A percentile compares a stretch with the other conserved stretches of the same genome.
phyloP scores from a whole-genome alignment of 2,797 vertebrate genomes.

The Acanthurus lineatus region DNA sequence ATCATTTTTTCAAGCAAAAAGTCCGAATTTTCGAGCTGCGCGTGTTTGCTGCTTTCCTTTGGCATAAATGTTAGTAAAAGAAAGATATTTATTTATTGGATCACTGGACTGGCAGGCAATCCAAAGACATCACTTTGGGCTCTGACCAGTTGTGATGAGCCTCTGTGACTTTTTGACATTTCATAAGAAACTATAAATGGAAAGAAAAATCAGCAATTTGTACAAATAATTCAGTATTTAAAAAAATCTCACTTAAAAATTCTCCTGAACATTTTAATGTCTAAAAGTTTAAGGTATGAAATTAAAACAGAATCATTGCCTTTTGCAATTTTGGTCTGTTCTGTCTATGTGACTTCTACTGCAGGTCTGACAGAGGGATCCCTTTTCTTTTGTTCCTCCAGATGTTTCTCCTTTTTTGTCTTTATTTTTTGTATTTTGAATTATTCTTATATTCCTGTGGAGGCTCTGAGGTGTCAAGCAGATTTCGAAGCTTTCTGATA shows the following conservation, averaged over 20 bases:
- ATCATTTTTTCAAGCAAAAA: background rate
- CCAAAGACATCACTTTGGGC: background rate
- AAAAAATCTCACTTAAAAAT: background rate
- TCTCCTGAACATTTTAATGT: background rate
- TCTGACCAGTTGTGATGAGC: background rate
- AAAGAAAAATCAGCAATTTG: background rate
- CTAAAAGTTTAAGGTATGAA: background rate
- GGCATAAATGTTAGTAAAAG: background rate
- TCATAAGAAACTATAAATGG: background rate
- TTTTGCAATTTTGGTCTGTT: background rate
- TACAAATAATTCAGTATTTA: background rate
- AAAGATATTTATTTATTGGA: background rate
- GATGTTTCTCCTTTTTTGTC: background rate
- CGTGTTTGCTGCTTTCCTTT: background rate
- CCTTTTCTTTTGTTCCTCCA: background rate
- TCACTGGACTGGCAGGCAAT: no score
- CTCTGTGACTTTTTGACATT: background rate
- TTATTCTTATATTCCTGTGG: background rate
- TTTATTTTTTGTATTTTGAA: background rate
- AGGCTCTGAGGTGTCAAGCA: background rate
- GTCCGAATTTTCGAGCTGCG: background rate
- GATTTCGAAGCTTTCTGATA: background rate
- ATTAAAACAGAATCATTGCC: background rate
- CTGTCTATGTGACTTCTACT: background rate
- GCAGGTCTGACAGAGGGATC: background rate